Percentiles rank a stretch among this genome's conserved stretches.
Evolutionary conservation across 2,113 vertebrate species (phyloP).

Genomic region (Scortum barcoo): DNA sequence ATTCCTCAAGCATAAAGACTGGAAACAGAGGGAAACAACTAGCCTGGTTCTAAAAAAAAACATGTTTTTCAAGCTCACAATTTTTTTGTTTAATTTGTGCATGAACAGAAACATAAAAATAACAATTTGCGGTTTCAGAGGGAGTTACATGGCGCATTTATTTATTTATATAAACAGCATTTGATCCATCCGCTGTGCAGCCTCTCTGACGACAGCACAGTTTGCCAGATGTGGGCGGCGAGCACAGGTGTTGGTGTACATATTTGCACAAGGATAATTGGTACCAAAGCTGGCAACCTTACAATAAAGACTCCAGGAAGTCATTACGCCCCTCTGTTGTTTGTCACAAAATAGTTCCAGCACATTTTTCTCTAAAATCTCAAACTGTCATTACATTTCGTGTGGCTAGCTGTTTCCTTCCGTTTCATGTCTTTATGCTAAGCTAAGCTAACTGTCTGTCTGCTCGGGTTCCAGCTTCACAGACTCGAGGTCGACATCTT

Average conservation of each 20-base stretch:
- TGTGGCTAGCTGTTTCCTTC: not conserved
- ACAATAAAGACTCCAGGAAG: not conserved
- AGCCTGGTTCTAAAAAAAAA: not conserved
- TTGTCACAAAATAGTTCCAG: not conserved
- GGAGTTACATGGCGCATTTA: not conserved
- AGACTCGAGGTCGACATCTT: not conserved
- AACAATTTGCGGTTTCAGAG: not conserved
- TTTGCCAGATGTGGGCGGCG: too few species aligned
- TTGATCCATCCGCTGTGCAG: not conserved
- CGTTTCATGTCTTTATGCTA: not conserved
- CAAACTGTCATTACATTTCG: not conserved
- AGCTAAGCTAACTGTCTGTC: not conserved
- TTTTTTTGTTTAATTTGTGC: not conserved
- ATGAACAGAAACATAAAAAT: not conserved
- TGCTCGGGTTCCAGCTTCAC: not conserved
- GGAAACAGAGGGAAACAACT: not conserved
- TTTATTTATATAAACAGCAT: not conserved
- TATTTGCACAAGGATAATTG: not conserved
- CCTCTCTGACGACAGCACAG: not conserved
- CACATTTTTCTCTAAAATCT: too few species aligned
- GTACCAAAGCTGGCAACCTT: not conserved
- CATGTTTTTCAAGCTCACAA: not conserved
- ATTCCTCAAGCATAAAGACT: not conserved
- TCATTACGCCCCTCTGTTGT: not conserved
- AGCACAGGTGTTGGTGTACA: not conserved